A percentile compares a stretch with the other conserved stretches of the same genome.
phyloP scores from a whole-genome alignment of 2,888 invertebrate species.

The Cantharis flavilabris region DNA sequence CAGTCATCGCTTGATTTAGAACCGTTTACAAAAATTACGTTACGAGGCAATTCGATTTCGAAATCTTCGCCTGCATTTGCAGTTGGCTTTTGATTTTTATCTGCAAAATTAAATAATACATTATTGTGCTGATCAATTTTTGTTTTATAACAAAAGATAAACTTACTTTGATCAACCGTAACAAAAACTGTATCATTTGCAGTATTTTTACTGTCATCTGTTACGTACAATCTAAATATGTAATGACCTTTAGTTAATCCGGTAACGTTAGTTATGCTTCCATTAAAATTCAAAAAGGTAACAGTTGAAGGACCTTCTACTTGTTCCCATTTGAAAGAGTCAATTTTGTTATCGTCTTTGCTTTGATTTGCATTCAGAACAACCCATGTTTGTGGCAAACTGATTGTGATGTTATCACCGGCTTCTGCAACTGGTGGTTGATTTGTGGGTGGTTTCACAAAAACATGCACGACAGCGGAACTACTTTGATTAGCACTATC shows the following conservation, averaged over 20 bases:
- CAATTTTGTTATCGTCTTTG: conserved; percentile 80
- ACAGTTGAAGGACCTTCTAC: conserved; percentile 70
- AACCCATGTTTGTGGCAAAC: conserved; percentile 82
- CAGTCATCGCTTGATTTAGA: conserved; percentile 85
- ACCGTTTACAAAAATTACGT: conserved; percentile 81
- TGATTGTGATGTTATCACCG: conserved; percentile 70
- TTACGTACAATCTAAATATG: conserved; percentile 77
- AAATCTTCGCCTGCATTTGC: conserved; percentile 89
- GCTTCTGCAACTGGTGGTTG: conserved; percentile 78
- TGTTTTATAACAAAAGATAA: not conserved
- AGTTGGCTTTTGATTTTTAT: conserved; percentile 85
- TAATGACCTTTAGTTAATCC: conserved; percentile 84
- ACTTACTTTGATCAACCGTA: conserved; percentile 83
- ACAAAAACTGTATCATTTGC: conserved; percentile 73
- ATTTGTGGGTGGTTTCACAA: conserved; percentile 88
- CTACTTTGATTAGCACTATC: conserved; percentile 89
- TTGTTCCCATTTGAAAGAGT: conserved; percentile 84
- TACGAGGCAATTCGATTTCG: conserved; percentile 74
- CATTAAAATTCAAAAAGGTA: conserved; percentile 50
- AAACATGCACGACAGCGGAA: conserved; percentile 77
- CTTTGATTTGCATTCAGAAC: conserved; percentile 75
- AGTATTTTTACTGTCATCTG: conserved; percentile 83
- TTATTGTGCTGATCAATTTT: conserved; percentile 18
- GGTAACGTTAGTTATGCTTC: conserved; percentile 73
- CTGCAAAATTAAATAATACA: conserved; percentile 56